Conservation (phyloP, 2,888 invertebrate species). For the Uloborus plumipes region DNA sequence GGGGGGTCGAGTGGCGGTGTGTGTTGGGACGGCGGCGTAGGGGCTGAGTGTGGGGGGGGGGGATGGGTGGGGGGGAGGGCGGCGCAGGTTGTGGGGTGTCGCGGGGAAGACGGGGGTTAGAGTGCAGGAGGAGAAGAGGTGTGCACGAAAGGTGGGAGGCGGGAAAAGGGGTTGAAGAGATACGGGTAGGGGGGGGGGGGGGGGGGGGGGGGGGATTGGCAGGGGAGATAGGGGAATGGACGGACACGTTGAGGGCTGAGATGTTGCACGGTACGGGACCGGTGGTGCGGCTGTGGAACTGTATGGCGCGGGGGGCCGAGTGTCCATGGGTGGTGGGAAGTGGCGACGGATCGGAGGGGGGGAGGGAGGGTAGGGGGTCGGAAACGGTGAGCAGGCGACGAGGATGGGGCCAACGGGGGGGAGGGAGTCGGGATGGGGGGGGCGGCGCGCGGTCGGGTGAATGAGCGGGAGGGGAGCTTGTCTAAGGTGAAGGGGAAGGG, state of each 20-base stretch:
- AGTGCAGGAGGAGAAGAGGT: not conserved
- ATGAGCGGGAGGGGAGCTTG: not conserved
- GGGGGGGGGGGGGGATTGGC: not conserved
- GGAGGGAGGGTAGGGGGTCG: not conserved
- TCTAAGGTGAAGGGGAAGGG: not conserved
- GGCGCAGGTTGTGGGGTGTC: not conserved
- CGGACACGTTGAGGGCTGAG: not conserved
- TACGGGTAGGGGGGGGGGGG: not conserved
- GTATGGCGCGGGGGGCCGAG: not conserved
- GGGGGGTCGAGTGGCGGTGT: not conserved
- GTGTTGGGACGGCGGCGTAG: not conserved
- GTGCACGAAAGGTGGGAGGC: not conserved
- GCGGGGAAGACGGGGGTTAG: not conserved
- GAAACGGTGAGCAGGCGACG: not conserved
- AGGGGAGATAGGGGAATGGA: not conserved
- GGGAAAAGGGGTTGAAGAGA: not conserved
- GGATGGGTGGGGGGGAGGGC: not conserved
- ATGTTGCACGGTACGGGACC: not conserved
- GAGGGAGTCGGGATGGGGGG: not conserved
- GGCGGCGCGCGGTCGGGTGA: not conserved
- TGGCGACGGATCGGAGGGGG: not conserved
- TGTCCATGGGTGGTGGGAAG: not conserved
- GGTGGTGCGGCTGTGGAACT: not conserved
- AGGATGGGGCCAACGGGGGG: not conserved
- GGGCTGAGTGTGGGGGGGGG: not conserved